Evolutionary conservation across 2,113 vertebrate species (phyloP), one percentile per base, ranked within the genome.

Genomic region (Cromileptes altivelis): DNA sequence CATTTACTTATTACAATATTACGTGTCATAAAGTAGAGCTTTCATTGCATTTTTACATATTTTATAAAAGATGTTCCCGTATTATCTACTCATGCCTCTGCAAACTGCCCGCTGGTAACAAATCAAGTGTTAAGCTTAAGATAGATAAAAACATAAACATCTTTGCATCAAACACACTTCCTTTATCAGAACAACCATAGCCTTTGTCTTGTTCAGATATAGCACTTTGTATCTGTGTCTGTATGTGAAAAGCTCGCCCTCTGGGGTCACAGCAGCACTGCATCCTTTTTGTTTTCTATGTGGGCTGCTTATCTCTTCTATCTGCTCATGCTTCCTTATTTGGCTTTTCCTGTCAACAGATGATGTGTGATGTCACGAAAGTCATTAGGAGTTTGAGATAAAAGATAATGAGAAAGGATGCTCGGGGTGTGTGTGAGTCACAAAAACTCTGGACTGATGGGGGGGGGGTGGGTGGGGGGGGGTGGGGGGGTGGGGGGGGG

Each of bases 271-370:
- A 73, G 63, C n/a, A 72, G 67, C 57, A 2, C 55, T 2, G 23
- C 56, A 21, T 72, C 42, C 47, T 57, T 78, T 81, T 75, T 70
- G 40, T 71, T 85, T 68, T 82, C 56, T 72, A 86, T 75, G 91
- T 86, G 69, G 85, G 85, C 56, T 71, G 87, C 42, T 76, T 78
- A 86, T 91, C 87, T 21, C 70, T 60, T 85, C 64, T 62, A 79
- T 88, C 80, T 70, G 55, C 75, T 67, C 84, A 70, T n/a, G 42
- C 90, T 84, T 88, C 75, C 90, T 85, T 88, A 90, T 96, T 94
- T 93, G 89, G 77, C 80, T 82, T 93, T 96, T 96, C 94, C 95
- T 95, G 92, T 85, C 92, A 67, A 90, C 90, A 91, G 14, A 87
- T 80, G 88, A 53, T 3, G 57, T 64, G 58, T 93, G 21, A 92